Percentiles rank a stretch among this genome's conserved stretches.
Evolutionary conservation across 2,888 invertebrate genomes (phyloP).

Genomic region (Ochlodes sylvanus): DNA sequence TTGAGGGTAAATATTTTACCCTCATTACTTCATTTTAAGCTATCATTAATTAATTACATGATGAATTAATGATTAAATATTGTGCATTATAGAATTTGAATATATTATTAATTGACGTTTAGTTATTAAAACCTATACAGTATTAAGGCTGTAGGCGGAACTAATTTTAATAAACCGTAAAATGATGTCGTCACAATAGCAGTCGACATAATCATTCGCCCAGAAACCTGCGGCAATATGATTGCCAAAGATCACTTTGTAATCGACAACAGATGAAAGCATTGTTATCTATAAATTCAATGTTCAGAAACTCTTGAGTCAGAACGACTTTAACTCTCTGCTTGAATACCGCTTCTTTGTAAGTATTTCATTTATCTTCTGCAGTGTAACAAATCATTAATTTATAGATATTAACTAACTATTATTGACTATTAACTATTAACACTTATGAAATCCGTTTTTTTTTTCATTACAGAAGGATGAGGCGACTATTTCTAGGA

Average conservation of each 20-base stretch:
- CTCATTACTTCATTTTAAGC: not conserved
- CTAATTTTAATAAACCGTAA: conserved; percentile 72
- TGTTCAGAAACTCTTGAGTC: conserved; percentile 70
- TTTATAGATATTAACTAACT: not conserved
- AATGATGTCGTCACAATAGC: conserved; percentile 71
- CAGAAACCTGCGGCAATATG: conserved; percentile 78
- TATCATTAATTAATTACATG: not conserved
- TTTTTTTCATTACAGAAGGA: conserved; percentile 51
- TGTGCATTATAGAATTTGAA: not conserved
- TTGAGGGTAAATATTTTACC: not conserved
- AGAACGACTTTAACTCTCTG: conserved; percentile 63
- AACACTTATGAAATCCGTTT: not conserved
- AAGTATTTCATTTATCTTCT: conserved; percentile 44
- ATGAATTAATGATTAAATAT: not conserved
- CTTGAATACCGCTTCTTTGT: conserved; percentile 59
- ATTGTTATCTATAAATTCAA: conserved; percentile 80
- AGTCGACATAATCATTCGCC: conserved; percentile 70
- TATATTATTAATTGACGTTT: no score
- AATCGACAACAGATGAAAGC: conserved; percentile 78
- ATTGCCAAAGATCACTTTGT: conserved; percentile 79
- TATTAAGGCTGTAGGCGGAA: conserved; percentile 60
- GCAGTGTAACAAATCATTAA: not conserved
- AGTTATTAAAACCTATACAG: conserved; percentile 11
- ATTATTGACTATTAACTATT: not conserved
- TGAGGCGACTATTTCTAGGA: conserved; percentile 67